Evolutionary conservation across 1,140 invertebrate genomes (phyloP).

Genomic region (Helicoverpa armigera): DNA sequence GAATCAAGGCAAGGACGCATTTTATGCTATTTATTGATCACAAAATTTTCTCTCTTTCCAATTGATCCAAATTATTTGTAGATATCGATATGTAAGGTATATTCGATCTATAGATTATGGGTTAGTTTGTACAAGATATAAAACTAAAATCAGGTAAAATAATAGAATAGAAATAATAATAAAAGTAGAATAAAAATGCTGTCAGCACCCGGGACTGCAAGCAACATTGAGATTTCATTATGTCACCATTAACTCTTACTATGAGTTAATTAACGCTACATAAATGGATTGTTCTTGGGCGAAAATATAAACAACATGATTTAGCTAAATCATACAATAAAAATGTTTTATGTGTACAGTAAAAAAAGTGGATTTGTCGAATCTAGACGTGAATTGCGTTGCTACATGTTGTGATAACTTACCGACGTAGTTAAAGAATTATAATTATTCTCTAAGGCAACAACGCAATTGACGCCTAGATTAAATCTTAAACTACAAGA

Average conservation of each 20-base stretch:
- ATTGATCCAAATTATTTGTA: slow-evolving; percentile 39
- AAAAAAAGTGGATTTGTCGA: slow-evolving; percentile 4
- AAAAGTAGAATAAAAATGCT: slow-evolving; percentile 16
- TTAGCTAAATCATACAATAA: slow-evolving; percentile 3
- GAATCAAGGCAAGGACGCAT: slow-evolving; percentile 71
- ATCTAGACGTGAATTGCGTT: slow-evolving; percentile 4
- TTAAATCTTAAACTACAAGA: slow-evolving; percentile 44
- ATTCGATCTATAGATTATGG: slow-evolving; percentile 17
- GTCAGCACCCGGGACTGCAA: slow-evolving; percentile 39
- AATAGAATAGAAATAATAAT: background rate
- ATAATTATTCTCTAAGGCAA: background rate
- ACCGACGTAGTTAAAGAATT: no score
- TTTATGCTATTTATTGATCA: slow-evolving; percentile 65
- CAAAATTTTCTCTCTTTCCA: slow-evolving; percentile 37
- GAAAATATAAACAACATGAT: background rate
- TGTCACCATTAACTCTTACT: background rate
- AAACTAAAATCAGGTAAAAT: background rate
- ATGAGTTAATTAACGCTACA: background rate
- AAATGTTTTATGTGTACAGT: background rate
- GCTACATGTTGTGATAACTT: background rate
- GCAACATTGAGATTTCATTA: slow-evolving; percentile 12
- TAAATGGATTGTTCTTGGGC: background rate
- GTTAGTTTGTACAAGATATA: background rate
- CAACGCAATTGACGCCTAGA: background rate
- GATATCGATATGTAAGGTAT: slow-evolving; percentile 51